Evolutionary conservation across 2,888 invertebrate species (phyloP), one percentile per base, ranked within the genome.

Genomic region (Julus scandinavius): DNA sequence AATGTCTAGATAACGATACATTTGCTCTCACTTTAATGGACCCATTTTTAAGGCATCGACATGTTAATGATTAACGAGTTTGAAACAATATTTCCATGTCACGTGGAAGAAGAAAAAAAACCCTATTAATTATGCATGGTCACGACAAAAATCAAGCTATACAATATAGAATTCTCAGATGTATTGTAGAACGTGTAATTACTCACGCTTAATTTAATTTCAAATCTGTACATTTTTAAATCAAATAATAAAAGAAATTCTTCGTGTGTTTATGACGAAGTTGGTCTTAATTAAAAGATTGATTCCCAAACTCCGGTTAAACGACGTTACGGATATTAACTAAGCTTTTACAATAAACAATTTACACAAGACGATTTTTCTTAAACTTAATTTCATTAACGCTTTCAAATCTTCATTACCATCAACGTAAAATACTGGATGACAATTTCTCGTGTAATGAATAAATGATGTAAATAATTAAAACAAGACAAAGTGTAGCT

Each of bases 401-500:
- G 20, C 29, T 29, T 29, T 29, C 72, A 72, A 72, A 72, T 72
- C 72, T 72, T 72, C 72, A 72, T 72, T 72, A 20, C 20, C 72
- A 72, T 72, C 72, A 72, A 9, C 72, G 72, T 72, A 63, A 72
- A 72, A 72, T 72, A 29, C 72, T 29, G 5, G n/a, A 72, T 3
- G 29, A 72, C 29, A n/a, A 5, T 6, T 6, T 17, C 17, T 20
- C 72, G 9, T 5, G 9, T 29, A 5, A 72, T 29, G 72, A 72
- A 72, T 72, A 72, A 72, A 72, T 72, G 20, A 29, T 72, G 72
- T 72, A 72, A 72, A 72, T 72, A 72, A 72, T 72, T 29, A 72
- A 72, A 72, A 72, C 29, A 29, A 72, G 72, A 20, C 72, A 7
- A 29, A 72, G 58, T 63, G 58, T 2, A 63, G 58, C n/a, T 63